Evolutionary conservation across 1,140 invertebrate species (phyloP).

Genomic region (Bactericera cockerelli): DNA sequence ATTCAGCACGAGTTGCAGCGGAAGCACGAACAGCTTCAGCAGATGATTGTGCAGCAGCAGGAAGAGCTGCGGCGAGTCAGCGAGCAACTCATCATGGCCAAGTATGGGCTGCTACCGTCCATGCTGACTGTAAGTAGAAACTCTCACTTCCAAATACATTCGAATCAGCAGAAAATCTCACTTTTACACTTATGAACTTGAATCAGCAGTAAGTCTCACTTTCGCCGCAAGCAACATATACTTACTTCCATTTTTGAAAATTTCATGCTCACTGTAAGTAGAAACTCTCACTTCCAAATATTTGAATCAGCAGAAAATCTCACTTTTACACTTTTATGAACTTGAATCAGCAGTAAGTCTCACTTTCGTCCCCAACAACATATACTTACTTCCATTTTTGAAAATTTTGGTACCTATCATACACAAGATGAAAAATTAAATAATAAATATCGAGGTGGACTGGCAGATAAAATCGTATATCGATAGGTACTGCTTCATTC

Average conservation of each 20-base stretch:
- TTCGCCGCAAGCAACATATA: slow-evolving; percentile 14
- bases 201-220: slow-evolving; percentile 22
- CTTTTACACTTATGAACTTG: neutral
- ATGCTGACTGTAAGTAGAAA: slow-evolving; percentile 40
- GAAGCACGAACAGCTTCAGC: slow-evolving; percentile 69
- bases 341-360: no score
- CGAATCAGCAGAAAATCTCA: slow-evolving; percentile 5
- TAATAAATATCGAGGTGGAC: no score
- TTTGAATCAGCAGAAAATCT: slow-evolving; percentile 8
- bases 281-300: slow-evolving; percentile 1
- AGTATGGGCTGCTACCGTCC: slow-evolving; percentile 55
- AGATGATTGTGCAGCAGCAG: slow-evolving; percentile 68
- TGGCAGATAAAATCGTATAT: no score
- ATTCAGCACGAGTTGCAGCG: slow-evolving; percentile 56
- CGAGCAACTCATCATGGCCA: slow-evolving; percentile 67
- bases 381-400: neutral
- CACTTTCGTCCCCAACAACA: slow-evolving; percentile 18
- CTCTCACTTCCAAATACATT: slow-evolving; percentile 8
- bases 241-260: neutral
- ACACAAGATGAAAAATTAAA: no score
- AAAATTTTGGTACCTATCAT: no score
- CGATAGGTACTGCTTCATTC: no score
- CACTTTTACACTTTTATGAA: neutral
- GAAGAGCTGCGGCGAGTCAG: slow-evolving; percentile 67
- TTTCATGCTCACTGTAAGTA: slow-evolving; percentile 42